Evolutionary conservation across 2,113 vertebrate genomes (phyloP).

Genomic region (Elephas maximus): DNA sequence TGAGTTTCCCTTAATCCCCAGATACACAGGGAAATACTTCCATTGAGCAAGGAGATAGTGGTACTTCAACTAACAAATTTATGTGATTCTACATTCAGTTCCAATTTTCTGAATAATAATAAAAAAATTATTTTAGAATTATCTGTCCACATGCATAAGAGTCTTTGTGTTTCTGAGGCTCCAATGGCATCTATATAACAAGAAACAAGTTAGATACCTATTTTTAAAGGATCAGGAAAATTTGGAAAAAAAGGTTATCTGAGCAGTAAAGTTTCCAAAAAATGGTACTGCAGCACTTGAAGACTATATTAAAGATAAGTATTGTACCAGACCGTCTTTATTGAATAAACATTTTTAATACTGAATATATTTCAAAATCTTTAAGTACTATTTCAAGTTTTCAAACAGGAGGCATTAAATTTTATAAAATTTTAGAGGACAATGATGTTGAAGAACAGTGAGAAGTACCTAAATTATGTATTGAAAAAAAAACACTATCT

Average conservation of each 20-base stretch:
- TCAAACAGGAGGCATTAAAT: background rate
- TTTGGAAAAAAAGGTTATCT: background rate
- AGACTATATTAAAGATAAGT: background rate
- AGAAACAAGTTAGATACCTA: background rate
- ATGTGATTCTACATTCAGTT: background rate
- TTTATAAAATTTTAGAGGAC: background rate
- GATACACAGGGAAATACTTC: background rate
- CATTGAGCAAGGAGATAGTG: background rate
- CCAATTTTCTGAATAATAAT: background rate
- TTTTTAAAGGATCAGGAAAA: background rate
- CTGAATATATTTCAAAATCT: background rate
- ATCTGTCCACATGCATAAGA: background rate
- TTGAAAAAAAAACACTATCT: no score
- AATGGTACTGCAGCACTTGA: background rate
- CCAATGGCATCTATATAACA: background rate
- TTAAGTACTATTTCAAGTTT: background rate
- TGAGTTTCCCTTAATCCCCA: background rate
- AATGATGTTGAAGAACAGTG: background rate
- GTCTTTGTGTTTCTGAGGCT: background rate
- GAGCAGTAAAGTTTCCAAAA: background rate
- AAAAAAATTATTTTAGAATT: background rate
- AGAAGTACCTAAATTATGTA: background rate
- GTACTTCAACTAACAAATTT: background rate
- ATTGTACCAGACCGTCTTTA: background rate
- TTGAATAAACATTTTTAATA: constrained; percentile 35